phyloP scores from a whole-genome alignment of 2,888 invertebrate genomes.

The Antheraea yamamai region DNA sequence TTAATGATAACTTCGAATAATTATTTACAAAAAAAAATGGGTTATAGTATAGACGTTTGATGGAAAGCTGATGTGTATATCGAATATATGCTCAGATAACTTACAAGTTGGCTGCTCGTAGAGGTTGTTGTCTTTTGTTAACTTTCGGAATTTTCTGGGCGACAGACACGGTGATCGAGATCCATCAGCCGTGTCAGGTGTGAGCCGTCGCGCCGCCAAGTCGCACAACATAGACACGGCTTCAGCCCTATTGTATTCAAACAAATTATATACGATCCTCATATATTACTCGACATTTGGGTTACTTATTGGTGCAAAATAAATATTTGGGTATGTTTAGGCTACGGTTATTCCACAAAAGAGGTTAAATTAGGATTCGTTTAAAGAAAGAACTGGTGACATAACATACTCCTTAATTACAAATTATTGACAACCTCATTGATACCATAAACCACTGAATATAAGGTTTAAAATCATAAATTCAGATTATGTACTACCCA shows the following conservation, averaged over 20 bases:
- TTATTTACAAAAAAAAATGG: not conserved
- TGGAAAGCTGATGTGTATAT: constrained; percentile 25
- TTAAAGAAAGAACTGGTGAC: too few species aligned
- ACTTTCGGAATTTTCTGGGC: constrained; percentile 82
- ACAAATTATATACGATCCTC: not conserved
- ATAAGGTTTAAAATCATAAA: too few species aligned
- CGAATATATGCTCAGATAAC: constrained; percentile 29
- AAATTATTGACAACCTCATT: too few species aligned
- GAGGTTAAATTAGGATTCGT: too few species aligned
- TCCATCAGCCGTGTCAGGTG: constrained; percentile 81
- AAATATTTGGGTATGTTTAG: too few species aligned
- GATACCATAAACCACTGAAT: too few species aligned
- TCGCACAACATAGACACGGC: constrained; percentile 93
- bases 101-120: constrained; percentile 76
- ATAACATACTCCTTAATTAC: too few species aligned
- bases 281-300: too few species aligned
- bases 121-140: constrained; percentile 80
- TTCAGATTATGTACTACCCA: too few species aligned
- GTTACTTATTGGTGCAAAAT: too few species aligned
- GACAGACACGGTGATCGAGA: constrained; percentile 84
- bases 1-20: not conserved
- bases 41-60: not conserved
- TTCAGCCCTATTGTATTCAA: constrained; percentile 83
- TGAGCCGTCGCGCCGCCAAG: constrained; percentile 88
- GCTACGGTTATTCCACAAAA: too few species aligned